Base-by-base conservation (phyloP, 2,113 vertebrate species). In the Hylia prasina region DNA sequence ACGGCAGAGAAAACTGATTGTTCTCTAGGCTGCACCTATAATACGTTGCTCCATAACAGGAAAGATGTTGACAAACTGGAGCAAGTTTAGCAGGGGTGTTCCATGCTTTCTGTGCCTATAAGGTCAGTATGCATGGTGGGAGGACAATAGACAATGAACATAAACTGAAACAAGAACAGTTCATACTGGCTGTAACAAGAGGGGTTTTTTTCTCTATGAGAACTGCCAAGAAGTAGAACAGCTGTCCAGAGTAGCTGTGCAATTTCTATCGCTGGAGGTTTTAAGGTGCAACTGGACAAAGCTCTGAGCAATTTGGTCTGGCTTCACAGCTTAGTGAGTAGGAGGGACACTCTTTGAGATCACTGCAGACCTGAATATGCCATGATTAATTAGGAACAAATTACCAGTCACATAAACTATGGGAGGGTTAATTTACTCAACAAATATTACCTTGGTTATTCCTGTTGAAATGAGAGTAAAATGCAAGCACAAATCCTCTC, bases 401-500 rank as follows among this genome's bases (percentile, higher is more conserved):
- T 25, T 16, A 92, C 40, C 5, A 64, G 54, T 40, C 44, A 64
- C 16, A 58, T 47, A 79, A 92, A 87, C 61, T 28, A 47, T 4
- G 6, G 40, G 12, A 50, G 1, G 9, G 61, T 77, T 73, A 63
- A 77, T 89, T 71, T 70, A 65, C 25, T 71, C 42, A 37, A 1
- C 30, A 65, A 89, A 56, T 40, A 45, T 89, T 97, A 98, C 98
- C 98, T 98, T 89, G 86, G 77, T n/a, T 2, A 13, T 40, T 94
- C n/a, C 91, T 82, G 66, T 77, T 61, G 76, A 90, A 83, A 39
- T 40, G 78, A 16, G 98, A 98, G 60, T 96, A 96, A 92, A 98
- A 98, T 1, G 94, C 97, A 85, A 90, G 96, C 80, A 98, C 98
- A 31, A 98, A 80, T 75, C 98, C 98, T 95, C 93, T 97, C 94